Percentiles rank a stretch among this genome's conserved stretches.
Conservation (phyloP, 2,888 invertebrate species). For the Xylocampa areola region DNA sequence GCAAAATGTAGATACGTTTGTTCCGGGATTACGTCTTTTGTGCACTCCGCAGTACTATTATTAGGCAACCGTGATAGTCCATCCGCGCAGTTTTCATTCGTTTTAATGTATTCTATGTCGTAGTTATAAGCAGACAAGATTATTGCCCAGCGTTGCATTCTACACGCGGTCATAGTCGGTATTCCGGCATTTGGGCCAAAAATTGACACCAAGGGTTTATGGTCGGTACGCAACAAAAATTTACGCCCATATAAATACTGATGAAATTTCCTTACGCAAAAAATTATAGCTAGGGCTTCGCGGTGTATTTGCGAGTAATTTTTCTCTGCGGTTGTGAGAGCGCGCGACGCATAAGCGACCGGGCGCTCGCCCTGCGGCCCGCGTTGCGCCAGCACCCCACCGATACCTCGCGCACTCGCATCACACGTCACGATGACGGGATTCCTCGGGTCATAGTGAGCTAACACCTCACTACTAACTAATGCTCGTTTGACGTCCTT, state of each 20-base stretch:
- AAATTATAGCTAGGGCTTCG: slow-evolving; percentile 35
- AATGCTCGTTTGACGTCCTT: not conserved
- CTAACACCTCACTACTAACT: not conserved
- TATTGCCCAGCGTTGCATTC: slow-evolving; percentile 45
- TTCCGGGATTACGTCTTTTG: slow-evolving; percentile 18
- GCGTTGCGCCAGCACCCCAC: slow-evolving; percentile 51
- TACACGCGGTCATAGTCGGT: slow-evolving; percentile 42
- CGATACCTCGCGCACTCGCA: slow-evolving; percentile 43
- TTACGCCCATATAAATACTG: slow-evolving; percentile 29
- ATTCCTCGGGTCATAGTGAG: slow-evolving; percentile 15
- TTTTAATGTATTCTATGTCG: slow-evolving; percentile 41
- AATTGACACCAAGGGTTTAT: slow-evolving; percentile 52
- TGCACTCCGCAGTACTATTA: not conserved
- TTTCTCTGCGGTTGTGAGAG: slow-evolving; percentile 49
- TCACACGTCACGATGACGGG: slow-evolving; percentile 49
- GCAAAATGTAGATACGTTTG: slow-evolving; percentile 45
- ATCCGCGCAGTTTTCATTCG: slow-evolving; percentile 38
- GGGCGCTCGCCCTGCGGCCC: slow-evolving; percentile 49
- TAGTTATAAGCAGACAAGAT: slow-evolving; percentile 42
- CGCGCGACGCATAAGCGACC: slow-evolving; percentile 53
- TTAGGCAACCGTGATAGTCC: slow-evolving; percentile 33
- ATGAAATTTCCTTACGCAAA: slow-evolving; percentile 11
- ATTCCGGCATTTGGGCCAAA: slow-evolving; percentile 47
- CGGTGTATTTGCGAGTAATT: slow-evolving; percentile 51
- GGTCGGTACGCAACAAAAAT: slow-evolving; percentile 49